Percentiles rank a stretch among this genome's conserved stretches.
phyloP scores from a whole-genome alignment of 2,888 invertebrate genomes.

The Ferrisia virgata region DNA sequence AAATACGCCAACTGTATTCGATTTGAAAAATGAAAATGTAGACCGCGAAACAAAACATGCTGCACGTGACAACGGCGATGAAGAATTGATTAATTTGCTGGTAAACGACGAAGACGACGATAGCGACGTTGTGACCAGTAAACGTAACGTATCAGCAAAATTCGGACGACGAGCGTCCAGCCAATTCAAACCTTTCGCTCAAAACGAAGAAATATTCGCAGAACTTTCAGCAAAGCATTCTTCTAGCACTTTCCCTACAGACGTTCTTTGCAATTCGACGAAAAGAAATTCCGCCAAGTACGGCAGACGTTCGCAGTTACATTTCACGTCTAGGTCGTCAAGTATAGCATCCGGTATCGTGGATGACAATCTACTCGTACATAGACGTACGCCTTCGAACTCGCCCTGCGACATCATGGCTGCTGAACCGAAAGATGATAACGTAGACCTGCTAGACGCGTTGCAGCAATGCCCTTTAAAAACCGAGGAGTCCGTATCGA shows the following conservation, averaged over 20 bases:
- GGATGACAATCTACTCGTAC: background rate
- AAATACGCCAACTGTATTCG: background rate
- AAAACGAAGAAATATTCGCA: background rate
- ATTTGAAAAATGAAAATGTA: background rate
- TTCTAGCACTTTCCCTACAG: background rate
- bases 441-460: background rate
- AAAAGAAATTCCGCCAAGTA: background rate
- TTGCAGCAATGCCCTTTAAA: background rate
- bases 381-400: background rate
- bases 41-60: background rate
- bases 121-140: conserved; percentile 8
- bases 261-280: background rate
- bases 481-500: background rate
- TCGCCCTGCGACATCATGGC: background rate
- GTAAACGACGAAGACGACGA: conserved; percentile 21
- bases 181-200: background rate
- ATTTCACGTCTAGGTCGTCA: background rate
- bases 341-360: background rate
- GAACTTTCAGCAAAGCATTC: background rate
- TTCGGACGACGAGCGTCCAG: conserved; percentile 5
- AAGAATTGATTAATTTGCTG: background rate
- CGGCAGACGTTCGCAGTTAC: conserved; percentile 32
- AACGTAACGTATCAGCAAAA: background rate
- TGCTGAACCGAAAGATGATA: background rate
- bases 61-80: background rate